Evolutionary conservation across 2,797 vertebrate species (phyloP).

Genomic region (Danionella dracula): DNA sequence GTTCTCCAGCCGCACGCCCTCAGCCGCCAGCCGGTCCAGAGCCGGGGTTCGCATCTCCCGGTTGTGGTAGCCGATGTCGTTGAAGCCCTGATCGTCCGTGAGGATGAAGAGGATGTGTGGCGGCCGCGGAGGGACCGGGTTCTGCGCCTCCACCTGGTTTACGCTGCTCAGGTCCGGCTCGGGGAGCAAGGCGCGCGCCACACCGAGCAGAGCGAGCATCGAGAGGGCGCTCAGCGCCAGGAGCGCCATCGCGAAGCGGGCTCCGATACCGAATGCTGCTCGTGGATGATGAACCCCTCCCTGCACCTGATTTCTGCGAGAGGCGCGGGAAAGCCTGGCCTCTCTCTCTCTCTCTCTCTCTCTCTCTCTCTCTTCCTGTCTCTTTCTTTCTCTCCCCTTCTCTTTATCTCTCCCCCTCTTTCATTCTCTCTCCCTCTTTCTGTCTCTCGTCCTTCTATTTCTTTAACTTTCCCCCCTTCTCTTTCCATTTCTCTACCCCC

Average conservation of each 20-base stretch:
- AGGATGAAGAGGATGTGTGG: conserved; percentile 97
- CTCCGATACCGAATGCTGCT: background rate
- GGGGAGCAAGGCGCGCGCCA: conserved; percentile 92
- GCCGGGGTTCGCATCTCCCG: conserved; percentile 89
- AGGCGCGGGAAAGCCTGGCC: background rate
- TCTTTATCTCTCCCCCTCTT: no score
- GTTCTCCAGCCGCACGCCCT: conserved; percentile 93
- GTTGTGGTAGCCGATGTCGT: conserved; percentile 92
- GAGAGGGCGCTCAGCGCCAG: conserved; percentile 86
- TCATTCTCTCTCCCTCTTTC: no score
- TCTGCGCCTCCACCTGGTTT: conserved; percentile 70
- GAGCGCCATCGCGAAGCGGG: conserved; percentile 68
- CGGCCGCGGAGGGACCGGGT: conserved; percentile 77
- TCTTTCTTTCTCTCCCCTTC: background rate
- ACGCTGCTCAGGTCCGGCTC: conserved; percentile 89
- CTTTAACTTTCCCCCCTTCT: no score
- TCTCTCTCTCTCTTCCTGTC: background rate
- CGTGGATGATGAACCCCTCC: background rate
- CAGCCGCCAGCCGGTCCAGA: conserved; percentile 87
- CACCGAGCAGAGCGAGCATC: conserved; percentile 86
- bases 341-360: background rate
- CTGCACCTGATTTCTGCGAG: background rate
- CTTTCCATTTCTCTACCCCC: no score
- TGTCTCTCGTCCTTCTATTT: no score
- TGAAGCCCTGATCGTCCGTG: conserved; percentile 95